Base-by-base conservation (phyloP, 1,140 invertebrate genomes). In the Ephestia elutella region DNA sequence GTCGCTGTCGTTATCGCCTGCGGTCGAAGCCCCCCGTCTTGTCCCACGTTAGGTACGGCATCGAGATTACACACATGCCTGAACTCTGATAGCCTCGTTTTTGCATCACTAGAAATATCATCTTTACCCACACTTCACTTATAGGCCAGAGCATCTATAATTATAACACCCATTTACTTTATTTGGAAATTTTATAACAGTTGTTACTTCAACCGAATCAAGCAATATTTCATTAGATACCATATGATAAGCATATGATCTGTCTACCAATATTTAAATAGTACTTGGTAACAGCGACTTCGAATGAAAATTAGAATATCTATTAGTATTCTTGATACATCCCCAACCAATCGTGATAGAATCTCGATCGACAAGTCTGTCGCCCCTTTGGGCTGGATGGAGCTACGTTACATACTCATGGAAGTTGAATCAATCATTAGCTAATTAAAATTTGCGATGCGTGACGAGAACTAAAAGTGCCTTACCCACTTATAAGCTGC, bases 371-470 rank as follows among this genome's bases (percentile, higher is more conserved):
- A 15, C 10, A 44, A 44, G 38, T 44, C 38, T 44, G 38, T n/a
- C n/a, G 4, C 38, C 38, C 7, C 13, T 15, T 4, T 15, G 38
- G 38, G 38, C 15, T 44, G 15, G n/a, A 44, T 44, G 15, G n/a
- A 44, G 38, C 38, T 44, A 53, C 21, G 50, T 9, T 71, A 75
- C 62, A 63, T 60, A 62, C 69, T 65, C 68, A 68, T 66, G 66
- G 61, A 65, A 69, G 67, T 78, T 65, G 63, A 72, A 75, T 64
- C 74, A 73, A 87, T 85, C 81, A 79, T 79, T 78, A 70, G 70
- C 80, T 86, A 86, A 85, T 87, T 87, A 86, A 85, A 84, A 86
- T 85, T 87, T 83, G 80, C 75, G 68, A 64, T 86, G 82, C 85
- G 80, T 84, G 77, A 84, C 73, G 64, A 79, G 81, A 84, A 73